Percentiles rank a stretch among this genome's conserved stretches.
Conservation (phyloP, 2,888 invertebrate genomes). For the Malachius bipustulatus region DNA sequence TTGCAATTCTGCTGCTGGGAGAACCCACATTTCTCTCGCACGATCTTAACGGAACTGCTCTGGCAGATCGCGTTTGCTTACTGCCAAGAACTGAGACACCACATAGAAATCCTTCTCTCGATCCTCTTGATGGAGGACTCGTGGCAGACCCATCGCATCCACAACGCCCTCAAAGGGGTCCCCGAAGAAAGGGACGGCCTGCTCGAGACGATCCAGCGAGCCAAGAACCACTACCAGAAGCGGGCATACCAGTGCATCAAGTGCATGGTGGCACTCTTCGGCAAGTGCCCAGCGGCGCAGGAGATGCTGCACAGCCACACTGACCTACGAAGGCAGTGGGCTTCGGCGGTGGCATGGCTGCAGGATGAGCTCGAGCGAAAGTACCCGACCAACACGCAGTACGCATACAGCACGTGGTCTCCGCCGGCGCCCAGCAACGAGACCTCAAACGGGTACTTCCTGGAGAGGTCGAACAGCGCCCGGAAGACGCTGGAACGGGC, state of each 20-base stretch:
- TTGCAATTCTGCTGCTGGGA: slow-evolving; percentile 95
- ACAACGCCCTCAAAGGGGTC: slow-evolving; percentile 83
- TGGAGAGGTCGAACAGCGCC: slow-evolving; percentile 89
- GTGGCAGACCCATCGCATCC: slow-evolving; percentile 91
- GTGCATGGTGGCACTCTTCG: slow-evolving; percentile 83
- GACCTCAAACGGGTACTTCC: slow-evolving; percentile 85
- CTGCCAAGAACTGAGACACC: slow-evolving; percentile 86
- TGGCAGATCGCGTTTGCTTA: slow-evolving; percentile 87
- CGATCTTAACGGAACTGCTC: slow-evolving; percentile 77
- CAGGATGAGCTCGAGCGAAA: slow-evolving; percentile 85
- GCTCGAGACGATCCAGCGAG: slow-evolving; percentile 82
- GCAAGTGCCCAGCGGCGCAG: slow-evolving; percentile 69
- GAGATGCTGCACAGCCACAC: slow-evolving; percentile 65
- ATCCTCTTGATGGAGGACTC: slow-evolving; percentile 86
- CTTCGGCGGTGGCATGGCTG: slow-evolving; percentile 83
- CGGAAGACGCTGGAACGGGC: slow-evolving; percentile 76
- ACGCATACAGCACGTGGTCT: slow-evolving; percentile 88
- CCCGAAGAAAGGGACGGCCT: slow-evolving; percentile 83
- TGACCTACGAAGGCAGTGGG: slow-evolving; percentile 78
- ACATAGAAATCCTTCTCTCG: slow-evolving; percentile 78
- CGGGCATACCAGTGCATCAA: slow-evolving; percentile 95
- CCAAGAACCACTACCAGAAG: slow-evolving; percentile 92
- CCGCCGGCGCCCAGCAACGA: slow-evolving; percentile 92
- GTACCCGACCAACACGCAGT: slow-evolving; percentile 52
- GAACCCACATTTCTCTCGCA: slow-evolving; percentile 85